These are phyloP conservation scores for Xylota segnis DNA, from an alignment of 2,888 invertebrate genomes.

Conservation along the genomic window DNA sequence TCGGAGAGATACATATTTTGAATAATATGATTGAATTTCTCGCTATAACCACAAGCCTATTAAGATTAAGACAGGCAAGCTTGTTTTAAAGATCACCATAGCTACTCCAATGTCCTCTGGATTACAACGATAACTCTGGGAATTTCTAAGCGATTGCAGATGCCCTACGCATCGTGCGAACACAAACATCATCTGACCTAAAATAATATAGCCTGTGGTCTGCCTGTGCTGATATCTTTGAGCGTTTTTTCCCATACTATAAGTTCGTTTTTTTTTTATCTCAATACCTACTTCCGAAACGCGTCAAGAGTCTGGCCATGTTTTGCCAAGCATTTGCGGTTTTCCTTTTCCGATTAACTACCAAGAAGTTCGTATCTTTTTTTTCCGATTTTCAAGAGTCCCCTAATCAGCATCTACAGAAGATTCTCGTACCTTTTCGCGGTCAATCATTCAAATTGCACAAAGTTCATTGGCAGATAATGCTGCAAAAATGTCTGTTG, in stretches of 20 bases:
- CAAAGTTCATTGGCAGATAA: constrained; percentile 29
- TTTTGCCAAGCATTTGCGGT: constrained; percentile 24
- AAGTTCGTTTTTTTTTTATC: background rate
- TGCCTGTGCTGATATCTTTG: background rate
- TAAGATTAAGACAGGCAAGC: too few species aligned
- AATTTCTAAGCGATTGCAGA: background rate
- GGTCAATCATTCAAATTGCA: constrained; percentile 17
- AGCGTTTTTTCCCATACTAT: constrained; percentile 1
- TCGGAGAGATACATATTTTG: too few species aligned
- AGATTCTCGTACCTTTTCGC: background rate
- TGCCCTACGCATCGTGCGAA: background rate
- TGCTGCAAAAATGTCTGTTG: constrained; percentile 30
- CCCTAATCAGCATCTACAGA: constrained; percentile 11
- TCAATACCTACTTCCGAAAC: constrained; percentile 18
- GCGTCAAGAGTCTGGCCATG: background rate
- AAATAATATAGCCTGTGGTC: background rate
- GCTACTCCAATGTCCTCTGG: too few species aligned
- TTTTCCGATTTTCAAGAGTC: constrained; percentile 5
- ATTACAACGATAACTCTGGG: background rate
- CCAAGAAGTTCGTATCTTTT: background rate
- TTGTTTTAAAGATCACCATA: too few species aligned
- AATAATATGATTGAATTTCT: too few species aligned
- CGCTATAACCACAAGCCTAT: too few species aligned
- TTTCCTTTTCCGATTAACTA: constrained; percentile 21
- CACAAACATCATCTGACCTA: background rate